Evolutionary conservation across 1,140 invertebrate genomes (phyloP).

Genomic region (Cepaea nemoralis): DNA sequence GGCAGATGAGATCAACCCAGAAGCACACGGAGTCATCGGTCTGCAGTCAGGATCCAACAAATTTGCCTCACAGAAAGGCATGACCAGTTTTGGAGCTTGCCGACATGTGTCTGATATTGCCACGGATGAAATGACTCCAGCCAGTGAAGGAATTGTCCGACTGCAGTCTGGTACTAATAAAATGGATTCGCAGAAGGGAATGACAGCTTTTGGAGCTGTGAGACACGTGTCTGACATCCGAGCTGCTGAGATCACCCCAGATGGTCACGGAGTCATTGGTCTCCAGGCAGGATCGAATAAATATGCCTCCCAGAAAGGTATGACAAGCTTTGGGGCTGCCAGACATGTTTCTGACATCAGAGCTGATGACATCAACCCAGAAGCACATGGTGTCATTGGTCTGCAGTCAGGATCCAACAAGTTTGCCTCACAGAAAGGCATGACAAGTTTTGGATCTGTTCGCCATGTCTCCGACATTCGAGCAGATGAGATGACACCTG

Average conservation of each 20-base stretch:
- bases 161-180: constrained; percentile 3
- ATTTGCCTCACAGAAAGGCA: constrained; percentile 2
- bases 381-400: not conserved
- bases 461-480: not conserved
- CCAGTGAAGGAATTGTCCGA: not conserved
- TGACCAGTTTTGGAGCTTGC: not conserved
- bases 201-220: not conserved
- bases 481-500: not conserved
- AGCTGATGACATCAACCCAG: not conserved
- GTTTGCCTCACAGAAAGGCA: not conserved
- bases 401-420: not conserved
- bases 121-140: not conserved
- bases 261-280: not conserved
- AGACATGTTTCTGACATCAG: constrained; percentile 6
- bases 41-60: not conserved
- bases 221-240: constrained; percentile 4
- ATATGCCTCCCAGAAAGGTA: not conserved
- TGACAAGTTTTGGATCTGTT: not conserved
- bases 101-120: not conserved
- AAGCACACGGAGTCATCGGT: not conserved
- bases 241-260: not conserved
- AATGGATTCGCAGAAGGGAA: not conserved
- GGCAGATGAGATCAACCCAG: not conserved
- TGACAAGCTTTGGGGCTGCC: not conserved
- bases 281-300: not conserved